Evolutionary conservation across 2,113 vertebrate species (phyloP), one percentile per base, ranked within the genome.

Genomic region (Promerops cafer): DNA sequence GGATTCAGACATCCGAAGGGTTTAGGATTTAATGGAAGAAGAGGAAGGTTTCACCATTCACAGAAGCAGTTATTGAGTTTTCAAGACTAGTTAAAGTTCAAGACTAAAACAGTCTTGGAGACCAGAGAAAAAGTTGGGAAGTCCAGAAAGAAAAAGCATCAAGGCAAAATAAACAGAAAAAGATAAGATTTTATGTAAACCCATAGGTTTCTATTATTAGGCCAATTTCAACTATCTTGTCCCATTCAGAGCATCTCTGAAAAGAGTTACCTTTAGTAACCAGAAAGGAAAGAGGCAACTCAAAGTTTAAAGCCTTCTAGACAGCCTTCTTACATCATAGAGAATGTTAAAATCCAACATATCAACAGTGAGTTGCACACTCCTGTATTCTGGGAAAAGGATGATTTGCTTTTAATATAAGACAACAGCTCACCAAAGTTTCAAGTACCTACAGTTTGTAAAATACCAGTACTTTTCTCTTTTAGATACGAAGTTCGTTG

Each of bases 401-500:
- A 40, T 28, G 10, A 39, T 27, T 27, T 50, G 40, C 16, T 72
- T 80, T 69, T 18, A 31, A 42, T 18, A 4, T 3, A 31, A 26
- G 20, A n/a, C 39, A 72, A 22, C 17, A 37, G 35, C 8, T 5
- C 47, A 69, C n/a, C 27, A 20, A 35, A n/a, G 23, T 24, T 53
- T 52, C 47, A n/a, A 21, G 15, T 14, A 50, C 4, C 27, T 19
- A 6, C 17, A 47, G 13, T 30, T 31, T 39, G 37, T 64, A 49
- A 72, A 86, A 52, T 1, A 39, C 1, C 2, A 1, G 2, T 3
- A 27, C 13, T 69, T 72, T 60, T 64, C 21, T 52, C 28, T 59
- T 50, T 60, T 23, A 63, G 68, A 28, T 23, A 5, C 0, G 0
- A 44, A n/a, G 5, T 37, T 19, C 21, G 7, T 12, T 33, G 44